These are phyloP conservation scores for Drosophila nr. perissopoda DNA, from an alignment of 2,888 invertebrate species.

Conservation along the genomic window DNA sequence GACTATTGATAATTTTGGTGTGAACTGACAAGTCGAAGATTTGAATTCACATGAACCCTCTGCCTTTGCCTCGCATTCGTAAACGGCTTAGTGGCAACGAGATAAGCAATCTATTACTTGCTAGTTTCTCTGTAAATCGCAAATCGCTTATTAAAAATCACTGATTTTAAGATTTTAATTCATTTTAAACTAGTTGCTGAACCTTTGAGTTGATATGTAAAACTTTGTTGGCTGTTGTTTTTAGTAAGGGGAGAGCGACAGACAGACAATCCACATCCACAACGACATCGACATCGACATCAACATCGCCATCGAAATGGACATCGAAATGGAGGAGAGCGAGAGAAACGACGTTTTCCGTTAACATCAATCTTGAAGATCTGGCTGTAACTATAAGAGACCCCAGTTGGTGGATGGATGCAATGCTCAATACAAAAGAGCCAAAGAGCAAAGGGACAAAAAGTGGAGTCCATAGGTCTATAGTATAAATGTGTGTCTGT, in stretches of 20 bases:
- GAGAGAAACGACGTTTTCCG: constrained; percentile 82
- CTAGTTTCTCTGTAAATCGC: neutral
- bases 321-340: constrained; percentile 19
- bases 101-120: neutral
- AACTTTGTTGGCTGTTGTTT: constrained; percentile 37
- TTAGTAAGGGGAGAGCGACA: constrained; percentile 10
- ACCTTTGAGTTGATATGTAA: neutral
- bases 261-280: constrained; percentile 49
- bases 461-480: constrained; percentile 27
- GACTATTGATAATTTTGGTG: neutral
- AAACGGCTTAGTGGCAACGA: neutral
- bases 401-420: constrained; percentile 7
- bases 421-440: constrained; percentile 14
- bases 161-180: neutral
- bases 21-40: neutral
- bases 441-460: constrained; percentile 32
- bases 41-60: neutral
- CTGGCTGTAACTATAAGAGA: constrained; percentile 37
- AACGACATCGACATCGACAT: constrained; percentile 41
- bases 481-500: neutral
- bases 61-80: neutral
- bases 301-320: constrained; percentile 39
- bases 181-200: neutral
- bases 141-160: neutral
- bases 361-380: constrained; percentile 84